Evolutionary conservation across 2,888 invertebrate species (phyloP).

Genomic region (Brenthis ino): DNA sequence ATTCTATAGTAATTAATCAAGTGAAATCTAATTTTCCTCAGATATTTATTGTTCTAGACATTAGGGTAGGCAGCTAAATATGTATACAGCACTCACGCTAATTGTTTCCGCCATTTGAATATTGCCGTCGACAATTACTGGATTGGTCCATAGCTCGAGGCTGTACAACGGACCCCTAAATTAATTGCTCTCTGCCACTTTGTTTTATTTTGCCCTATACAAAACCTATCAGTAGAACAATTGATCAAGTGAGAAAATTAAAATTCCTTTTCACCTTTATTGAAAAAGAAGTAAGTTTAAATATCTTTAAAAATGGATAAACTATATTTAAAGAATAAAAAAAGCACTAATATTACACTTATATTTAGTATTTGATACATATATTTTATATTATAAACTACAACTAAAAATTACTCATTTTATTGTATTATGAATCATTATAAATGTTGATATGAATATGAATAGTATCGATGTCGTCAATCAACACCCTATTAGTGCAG

Average conservation of each 20-base stretch:
- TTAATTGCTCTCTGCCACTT: constrained; percentile 75
- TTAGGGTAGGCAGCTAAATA: constrained; percentile 51
- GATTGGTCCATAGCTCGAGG: constrained; percentile 73
- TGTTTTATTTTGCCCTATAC: constrained; percentile 65
- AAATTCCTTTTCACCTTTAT: constrained; percentile 7
- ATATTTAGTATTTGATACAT: no score
- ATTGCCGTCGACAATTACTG: constrained; percentile 79
- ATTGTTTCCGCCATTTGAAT: constrained; percentile 83
- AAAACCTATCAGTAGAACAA: constrained; percentile 34
- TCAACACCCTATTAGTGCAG: constrained; percentile 32
- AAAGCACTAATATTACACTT: no score
- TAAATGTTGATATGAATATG: constrained; percentile 9
- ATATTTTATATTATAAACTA: no score
- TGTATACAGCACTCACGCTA: constrained; percentile 74
- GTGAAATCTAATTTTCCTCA: constrained; percentile 35
- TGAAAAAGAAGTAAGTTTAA: neutral
- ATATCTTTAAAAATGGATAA: neutral
- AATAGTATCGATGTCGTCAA: constrained; percentile 40
- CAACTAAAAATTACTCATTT: no score
- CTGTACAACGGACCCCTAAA: constrained; percentile 65
- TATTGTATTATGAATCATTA: no score
- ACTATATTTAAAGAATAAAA: no score
- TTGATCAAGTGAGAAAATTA: constrained; percentile 21
- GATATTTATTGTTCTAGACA: constrained; percentile 38
- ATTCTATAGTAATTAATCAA: constrained; percentile 30